Base-by-base conservation (phyloP, 2,888 invertebrate genomes). In the Heterodera filipjevi region DNA sequence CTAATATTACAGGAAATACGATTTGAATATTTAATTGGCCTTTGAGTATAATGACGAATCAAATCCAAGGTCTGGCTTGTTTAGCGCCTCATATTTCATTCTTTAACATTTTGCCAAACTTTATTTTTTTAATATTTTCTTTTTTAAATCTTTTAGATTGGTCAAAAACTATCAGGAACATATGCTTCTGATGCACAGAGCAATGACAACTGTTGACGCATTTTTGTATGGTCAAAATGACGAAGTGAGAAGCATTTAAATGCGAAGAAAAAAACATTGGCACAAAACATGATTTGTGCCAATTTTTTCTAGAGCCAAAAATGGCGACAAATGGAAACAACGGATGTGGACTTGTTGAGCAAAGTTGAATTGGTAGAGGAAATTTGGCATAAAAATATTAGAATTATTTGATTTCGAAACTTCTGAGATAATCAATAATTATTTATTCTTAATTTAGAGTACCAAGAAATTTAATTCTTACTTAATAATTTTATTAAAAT, bases 311-410 rank as follows among this genome's bases (percentile, higher is more conserved):
- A 68, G 68, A 33, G 68, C 68, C 1, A 1, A 32, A 68, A 68
- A 68, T 79, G 84, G 16, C 81, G 86, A 16, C 77, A 77, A 66
- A 86, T 88, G 85, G 81, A 81, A 8, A 85, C 87, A 32, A 66
- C 73, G 1, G 87, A 87, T 72, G 85, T 88, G 33, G 84, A 83
- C 72, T 82, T 83, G 27, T 77, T 87, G 71, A 83, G 84, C n/a
- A 81, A 83, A 3, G 84, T 85, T 22, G 87, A 87, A 71, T 53
- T 88, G 59, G 59, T 59, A n/a, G 27, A 27, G 22, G 5, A 53
- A 53, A 53, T 59, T 39, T 39, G 39, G 39, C 39, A 39, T 6
- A 39, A 39, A 39, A 39, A 39, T 39, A 6, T 39, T 39, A 3
- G 39, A 39, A n/a, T 59, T 22, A 59, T 22, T 22, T 22, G 5